Conservation (phyloP, 2,888 invertebrate species). For the Drosophila phalerata region DNA sequence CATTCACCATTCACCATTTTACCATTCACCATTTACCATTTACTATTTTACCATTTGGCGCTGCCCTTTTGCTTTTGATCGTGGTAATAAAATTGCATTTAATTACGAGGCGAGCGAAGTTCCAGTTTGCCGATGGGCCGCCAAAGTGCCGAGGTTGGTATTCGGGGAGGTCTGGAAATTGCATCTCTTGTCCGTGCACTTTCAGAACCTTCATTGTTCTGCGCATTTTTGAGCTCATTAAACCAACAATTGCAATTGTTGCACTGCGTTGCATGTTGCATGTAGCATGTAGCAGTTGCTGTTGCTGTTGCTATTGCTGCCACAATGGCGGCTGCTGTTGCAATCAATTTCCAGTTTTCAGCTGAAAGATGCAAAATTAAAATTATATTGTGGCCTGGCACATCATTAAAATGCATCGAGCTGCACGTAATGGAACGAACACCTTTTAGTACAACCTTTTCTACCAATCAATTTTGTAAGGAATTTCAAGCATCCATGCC, state of each 20-base stretch:
- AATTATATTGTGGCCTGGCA: conserved; percentile 70
- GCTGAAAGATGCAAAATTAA: conserved; percentile 75
- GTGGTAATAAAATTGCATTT: conserved; percentile 81
- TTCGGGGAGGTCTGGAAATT: conserved; percentile 47
- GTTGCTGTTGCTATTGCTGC: conserved; percentile 26
- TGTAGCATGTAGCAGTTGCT: conserved; percentile 44
- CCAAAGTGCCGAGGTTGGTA: conserved; percentile 19
- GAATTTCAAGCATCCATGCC: conserved; percentile 55
- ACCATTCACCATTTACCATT: conserved; percentile 46
- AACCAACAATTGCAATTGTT: conserved; percentile 72
- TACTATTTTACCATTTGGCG: conserved; percentile 23
- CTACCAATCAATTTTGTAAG: conserved; percentile 46
- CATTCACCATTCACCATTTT: conserved; percentile 52
- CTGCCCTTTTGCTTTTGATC: conserved; percentile 67
- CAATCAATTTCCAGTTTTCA: conserved; percentile 76
- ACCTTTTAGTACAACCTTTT: conserved; percentile 46
- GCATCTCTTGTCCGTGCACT: conserved; percentile 37
- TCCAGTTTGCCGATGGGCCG: conserved; percentile 27
- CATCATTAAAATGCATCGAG: conserved; percentile 76
- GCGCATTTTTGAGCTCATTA: conserved; percentile 78
- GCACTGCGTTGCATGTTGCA: conserved; percentile 60
- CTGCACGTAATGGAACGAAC: conserved; percentile 62
- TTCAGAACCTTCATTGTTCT: conserved; percentile 66
- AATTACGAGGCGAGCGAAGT: conserved; percentile 57
- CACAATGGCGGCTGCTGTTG: conserved; percentile 30